A percentile compares a stretch with the other conserved stretches of the same genome.
These are phyloP conservation scores for Muschampia plurimacula DNA, from an alignment of 2,888 invertebrate genomes.

Conservation along the genomic window DNA sequence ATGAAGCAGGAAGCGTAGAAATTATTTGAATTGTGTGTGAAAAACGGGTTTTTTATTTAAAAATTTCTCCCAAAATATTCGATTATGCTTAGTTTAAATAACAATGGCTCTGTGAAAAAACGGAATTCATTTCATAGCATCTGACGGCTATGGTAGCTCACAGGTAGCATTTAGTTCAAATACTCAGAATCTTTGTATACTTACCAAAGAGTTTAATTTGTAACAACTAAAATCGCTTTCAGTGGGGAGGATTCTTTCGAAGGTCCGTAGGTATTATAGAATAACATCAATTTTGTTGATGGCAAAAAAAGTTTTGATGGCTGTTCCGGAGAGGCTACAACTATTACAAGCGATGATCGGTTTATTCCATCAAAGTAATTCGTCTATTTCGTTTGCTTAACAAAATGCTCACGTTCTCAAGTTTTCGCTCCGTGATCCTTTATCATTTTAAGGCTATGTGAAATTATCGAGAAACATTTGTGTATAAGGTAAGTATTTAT, in stretches of 20 bases:
- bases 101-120: no score
- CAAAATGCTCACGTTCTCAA: not conserved
- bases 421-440: not conserved
- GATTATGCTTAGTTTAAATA: no score
- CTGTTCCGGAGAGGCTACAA: not conserved
- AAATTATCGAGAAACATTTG: not conserved
- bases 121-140: no score
- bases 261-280: not conserved
- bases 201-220: no score
- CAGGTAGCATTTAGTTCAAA: no score
- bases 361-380: constrained; percentile 4
- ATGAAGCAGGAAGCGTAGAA: no score
- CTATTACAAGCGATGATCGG: constrained; percentile 6
- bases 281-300: constrained; percentile 1
- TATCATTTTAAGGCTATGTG: not conserved
- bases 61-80: no score
- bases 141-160: no score
- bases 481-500: no score
- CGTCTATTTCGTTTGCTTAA: constrained; percentile 6
- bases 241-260: not conserved
- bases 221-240: not conserved
- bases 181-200: no score
- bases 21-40: no score
- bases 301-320: constrained; percentile 11
- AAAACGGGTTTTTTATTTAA: no score